Percentiles rank a stretch among this genome's conserved stretches.
phyloP scores from a whole-genome alignment of 2,888 invertebrate genomes.

The Melipona bicolor region DNA sequence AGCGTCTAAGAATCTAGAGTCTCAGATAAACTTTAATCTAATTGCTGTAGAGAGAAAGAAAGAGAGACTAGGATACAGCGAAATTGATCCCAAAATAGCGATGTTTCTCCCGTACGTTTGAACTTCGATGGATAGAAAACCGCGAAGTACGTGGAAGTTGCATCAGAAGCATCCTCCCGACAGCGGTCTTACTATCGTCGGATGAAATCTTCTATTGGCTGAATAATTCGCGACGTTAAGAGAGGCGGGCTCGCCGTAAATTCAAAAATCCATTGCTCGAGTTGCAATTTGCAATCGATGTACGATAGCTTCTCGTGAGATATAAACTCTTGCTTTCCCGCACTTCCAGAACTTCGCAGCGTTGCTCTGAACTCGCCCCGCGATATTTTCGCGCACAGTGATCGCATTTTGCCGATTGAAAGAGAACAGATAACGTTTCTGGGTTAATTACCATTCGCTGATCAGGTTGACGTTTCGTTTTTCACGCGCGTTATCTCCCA shows the following conservation, averaged over 20 bases:
- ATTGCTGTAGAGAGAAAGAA: no score
- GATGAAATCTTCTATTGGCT: neutral
- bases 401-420: slow-evolving; percentile 22
- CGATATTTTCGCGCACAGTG: neutral
- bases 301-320: slow-evolving; percentile 23
- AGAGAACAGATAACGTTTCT: slow-evolving; percentile 6
- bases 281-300: slow-evolving; percentile 26
- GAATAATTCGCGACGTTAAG: neutral
- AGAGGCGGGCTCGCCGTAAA: slow-evolving; percentile 24
- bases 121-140: slow-evolving; percentile 11
- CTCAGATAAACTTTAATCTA: no score
- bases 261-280: slow-evolving; percentile 30
- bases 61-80: neutral
- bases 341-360: slow-evolving; percentile 1
- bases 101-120: neutral
- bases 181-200: neutral
- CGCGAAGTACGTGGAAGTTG: neutral
- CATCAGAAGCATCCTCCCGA: neutral
- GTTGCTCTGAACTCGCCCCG: neutral
- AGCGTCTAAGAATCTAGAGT: no score
- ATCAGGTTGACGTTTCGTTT: slow-evolving; percentile 2
- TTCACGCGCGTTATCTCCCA: neutral
- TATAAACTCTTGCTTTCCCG: neutral
- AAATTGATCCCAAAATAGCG: neutral
- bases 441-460: slow-evolving; percentile 18